These are phyloP conservation scores for Dasypogon diadema DNA, from an alignment of 2,888 invertebrate species.

Conservation along the genomic window DNA sequence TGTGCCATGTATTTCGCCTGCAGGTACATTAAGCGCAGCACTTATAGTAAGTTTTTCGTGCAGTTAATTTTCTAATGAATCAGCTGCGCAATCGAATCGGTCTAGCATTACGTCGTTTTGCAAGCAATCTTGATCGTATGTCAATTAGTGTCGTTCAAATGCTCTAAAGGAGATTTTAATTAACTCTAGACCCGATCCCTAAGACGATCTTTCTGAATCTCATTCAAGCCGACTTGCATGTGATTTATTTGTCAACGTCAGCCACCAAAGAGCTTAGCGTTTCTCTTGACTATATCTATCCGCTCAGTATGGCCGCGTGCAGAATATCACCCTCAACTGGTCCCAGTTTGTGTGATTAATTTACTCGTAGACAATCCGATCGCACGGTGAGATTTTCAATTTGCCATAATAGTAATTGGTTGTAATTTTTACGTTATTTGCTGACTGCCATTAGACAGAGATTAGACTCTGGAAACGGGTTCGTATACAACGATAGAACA, in stretches of 20 bases:
- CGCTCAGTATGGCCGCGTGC: not conserved
- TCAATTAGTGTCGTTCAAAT: constrained; percentile 17
- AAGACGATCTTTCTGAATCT: no score
- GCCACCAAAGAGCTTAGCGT: not conserved
- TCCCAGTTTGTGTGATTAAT: constrained; percentile 9
- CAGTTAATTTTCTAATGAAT: constrained; percentile 21
- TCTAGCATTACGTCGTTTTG: not conserved
- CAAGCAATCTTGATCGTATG: constrained; percentile 7
- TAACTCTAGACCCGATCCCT: constrained; percentile 3
- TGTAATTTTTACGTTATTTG: not conserved
- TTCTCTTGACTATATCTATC: not conserved
- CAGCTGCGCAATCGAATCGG: constrained; percentile 21
- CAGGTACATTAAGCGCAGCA: not conserved
- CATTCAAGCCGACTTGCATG: not conserved
- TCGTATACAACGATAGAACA: not conserved
- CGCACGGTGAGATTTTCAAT: constrained; percentile 33
- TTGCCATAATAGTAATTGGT: constrained; percentile 38
- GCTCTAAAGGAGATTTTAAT: constrained; percentile 31
- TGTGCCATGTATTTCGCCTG: not conserved
- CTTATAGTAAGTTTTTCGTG: constrained; percentile 2
- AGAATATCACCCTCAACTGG: not conserved
- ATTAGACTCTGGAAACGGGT: not conserved
- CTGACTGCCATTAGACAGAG: no score
- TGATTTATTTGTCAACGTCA: constrained; percentile 34
- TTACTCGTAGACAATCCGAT: constrained; percentile 23